Base-by-base conservation (phyloP, 2,113 vertebrate genomes). In the Chaetura pelagica region DNA sequence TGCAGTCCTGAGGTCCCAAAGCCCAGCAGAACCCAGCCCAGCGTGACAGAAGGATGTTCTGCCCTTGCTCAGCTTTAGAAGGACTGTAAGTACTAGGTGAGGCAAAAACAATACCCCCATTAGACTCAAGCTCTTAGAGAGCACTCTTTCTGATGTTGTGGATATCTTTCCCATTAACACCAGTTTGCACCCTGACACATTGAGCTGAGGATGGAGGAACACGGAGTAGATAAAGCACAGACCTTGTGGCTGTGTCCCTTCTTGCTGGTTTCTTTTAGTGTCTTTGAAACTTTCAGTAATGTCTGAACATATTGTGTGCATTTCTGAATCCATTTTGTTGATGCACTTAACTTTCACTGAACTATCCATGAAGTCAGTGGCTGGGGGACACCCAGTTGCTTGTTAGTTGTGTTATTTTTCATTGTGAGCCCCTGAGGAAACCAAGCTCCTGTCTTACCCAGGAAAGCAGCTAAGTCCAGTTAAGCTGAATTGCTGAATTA, bases 101-200 rank as follows among this genome's bases (percentile, higher is more conserved):
- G 40, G 44, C 24, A 79, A 75, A 90, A 92, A 17, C 26, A 14
- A 19, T 6, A 18, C 7, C 3, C 46, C 10, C 4, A 9, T 78
- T 27, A 71, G 42, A 38, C 11, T 32, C 40, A 18, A 55, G 30
- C 10, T 80, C 18, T 86, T 52, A 29, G 32, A 52, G 7, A 74
- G 2, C 10, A 40, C 22, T 55, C 10, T 64, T 84, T 58, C 27
- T 55, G 32, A 13, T 55, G 44, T 58, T 22, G 59, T 0, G 0
- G 34, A 30, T 1, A 1, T 51, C 35, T 21, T 66, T 86, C 24
- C 32, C 61, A 15, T 32, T 51, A 67, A 66, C 4, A 3, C 19
- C 34, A 46, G 10, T 54, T 66, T 67, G 12, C 14, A 66, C 20
- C 17, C 24, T 51, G 64, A 51, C 26, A 46, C 0, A 0, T 5